Base-by-base conservation (phyloP, 2,113 vertebrate species). In the Rhadina sibilatrix region DNA sequence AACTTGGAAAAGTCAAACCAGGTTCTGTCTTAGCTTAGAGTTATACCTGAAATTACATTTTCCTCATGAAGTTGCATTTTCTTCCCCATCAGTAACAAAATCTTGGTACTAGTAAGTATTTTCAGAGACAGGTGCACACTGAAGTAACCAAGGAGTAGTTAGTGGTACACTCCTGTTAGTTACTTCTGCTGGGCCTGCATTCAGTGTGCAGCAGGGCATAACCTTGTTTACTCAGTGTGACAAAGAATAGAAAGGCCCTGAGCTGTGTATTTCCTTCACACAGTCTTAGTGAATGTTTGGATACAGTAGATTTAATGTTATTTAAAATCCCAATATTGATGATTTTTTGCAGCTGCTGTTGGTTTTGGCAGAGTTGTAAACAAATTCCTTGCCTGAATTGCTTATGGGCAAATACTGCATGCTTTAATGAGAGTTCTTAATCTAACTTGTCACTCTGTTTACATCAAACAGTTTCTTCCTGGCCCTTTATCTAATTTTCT, bases 391-490 rank as follows among this genome's bases (percentile, higher is more conserved):
- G 71, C 83, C 68, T 91, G 60, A 71, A 75, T 90, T 57, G 96
- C 94, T 93, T 75, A 56, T 75, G 69, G 93, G 96, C 96, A 92
- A 92, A 92, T 90, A 63, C 64, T 94, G 71, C 90, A 83, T 40
- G 83, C 85, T 95, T 96, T 96, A 95, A 97, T 94, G 90, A 88
- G 87, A 93, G 92, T 90, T 92, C 90, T 92, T 97, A 86, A 96
- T 96, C 86, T 90, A 83, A 72, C 92, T 94, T 96, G 94, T 93
- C 93, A 93, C 79, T 96, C 72, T 86, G 71, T 93, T 90, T 95
- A 93, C 96, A 96, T 95, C 93, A 96, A 96, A 96, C 94, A 88
- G 92, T 90, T 97, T 92, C 94, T 92, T 93, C 92, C 87, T 89
- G 88, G 82, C 80, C 83, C 71, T 81, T 86, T 97, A 96, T 95